Evolutionary conservation across 2,888 invertebrate genomes (phyloP), one percentile per base, ranked within the genome.

Genomic region (Ceriagrion tenellum): DNA sequence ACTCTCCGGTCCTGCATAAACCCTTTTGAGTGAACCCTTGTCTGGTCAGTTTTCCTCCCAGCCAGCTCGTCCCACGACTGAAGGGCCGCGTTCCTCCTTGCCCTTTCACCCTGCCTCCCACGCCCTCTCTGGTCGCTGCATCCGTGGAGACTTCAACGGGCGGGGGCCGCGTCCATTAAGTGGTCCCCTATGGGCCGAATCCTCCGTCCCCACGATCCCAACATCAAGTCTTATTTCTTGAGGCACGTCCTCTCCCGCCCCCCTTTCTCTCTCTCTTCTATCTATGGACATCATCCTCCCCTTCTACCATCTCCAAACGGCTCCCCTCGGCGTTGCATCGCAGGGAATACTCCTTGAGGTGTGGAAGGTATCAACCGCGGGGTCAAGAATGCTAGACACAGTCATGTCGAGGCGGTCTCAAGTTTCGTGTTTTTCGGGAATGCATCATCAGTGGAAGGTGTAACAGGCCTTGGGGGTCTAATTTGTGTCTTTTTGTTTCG

Each of bases 161-260:
- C 81, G 81, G 16, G 81, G 16, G 16, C 8, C 13, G 35, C 13
- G n/a, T 35, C 81, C 81, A 81, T 81, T 81, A 81, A 81, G 81
- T 81, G 81, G 35, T 81, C 12, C 35, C 81, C 81, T 16, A 1
- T 0, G 81, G 26, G 81, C 16, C 81, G 16, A 81, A 13, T n/a
- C 10, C 30, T 30, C 6, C 81, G 26, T 30, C 81, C 35, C 16
- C 81, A 8, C 81, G 30, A 16, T 35, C 81, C 35, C 69, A 8
- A 10, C 69, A n/a, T 69, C 69, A 69, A 69, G 26, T 69, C 35
- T 18, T 81, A 81, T 81, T n/a, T 18, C 81, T 16, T 13, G 35
- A 81, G 81, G 35, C 81, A 81, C 81, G 81, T 81, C 13, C 81
- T 81, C 81, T 35, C n/a, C n/a, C n/a, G n/a, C n/a, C n/a, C n/a